Base-by-base conservation (phyloP, 2,888 invertebrate species). In the Diachrysia chrysitis region DNA sequence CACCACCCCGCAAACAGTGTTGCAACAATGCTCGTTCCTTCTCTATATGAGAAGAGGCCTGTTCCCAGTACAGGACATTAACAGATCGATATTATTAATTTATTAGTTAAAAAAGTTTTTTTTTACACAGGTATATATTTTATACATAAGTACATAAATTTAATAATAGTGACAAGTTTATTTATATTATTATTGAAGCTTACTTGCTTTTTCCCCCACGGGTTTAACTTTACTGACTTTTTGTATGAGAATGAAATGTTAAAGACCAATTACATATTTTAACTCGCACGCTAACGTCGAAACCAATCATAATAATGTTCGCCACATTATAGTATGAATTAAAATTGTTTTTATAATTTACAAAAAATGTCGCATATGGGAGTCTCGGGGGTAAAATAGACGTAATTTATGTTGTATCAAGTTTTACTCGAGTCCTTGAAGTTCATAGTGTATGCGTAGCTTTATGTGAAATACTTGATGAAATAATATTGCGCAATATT, bases 341-440 rank as follows among this genome's bases (percentile, higher is more conserved):
- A 32, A 61, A 74, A 32, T 57, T 19, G 19, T n/a, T 23, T 37
- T 70, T 51, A 59, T 58, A 62, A n/a, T 19, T 23, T 0, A 59
- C 63, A 63, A 75, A 48, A 48, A 19, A 48, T 48, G 48, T 19
- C 48, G 19, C 48, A 48, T 17, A 2, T 48, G 46, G 46, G 46
- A 17, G 48, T 74, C 58, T 32, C 63, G 0, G 17, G 5, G 25
- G 32, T 48, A 32, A 62, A 58, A 32, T 51, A 61, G 14, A 63
- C 19, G 1, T 53, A 23, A 53, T 23, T 23, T 4, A 21, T 21
- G 0, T 14, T 23, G 4, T 23, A 1, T 17, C 17, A 46, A 2
- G 46, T 17, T 10, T 5, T 17, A 10, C 2, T 19, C 1, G 5
- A 1, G 48, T 19, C 19, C 48, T 48, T 48, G 48, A n/a, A 37